Evolutionary conservation across 2,113 vertebrate genomes (phyloP).

Genomic region (Phylloscopus trochiloides): DNA sequence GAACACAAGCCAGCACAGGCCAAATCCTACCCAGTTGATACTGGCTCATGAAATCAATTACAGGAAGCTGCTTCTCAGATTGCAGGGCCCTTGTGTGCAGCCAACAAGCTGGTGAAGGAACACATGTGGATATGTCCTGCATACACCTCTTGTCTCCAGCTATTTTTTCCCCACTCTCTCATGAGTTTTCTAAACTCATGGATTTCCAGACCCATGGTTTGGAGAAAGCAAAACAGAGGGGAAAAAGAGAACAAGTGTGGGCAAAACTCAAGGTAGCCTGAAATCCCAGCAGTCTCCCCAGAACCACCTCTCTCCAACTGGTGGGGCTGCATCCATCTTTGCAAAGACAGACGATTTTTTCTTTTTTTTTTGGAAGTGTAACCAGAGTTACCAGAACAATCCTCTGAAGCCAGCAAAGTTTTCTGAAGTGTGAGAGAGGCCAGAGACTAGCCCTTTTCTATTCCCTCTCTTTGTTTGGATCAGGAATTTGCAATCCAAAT

Average conservation of each 20-base stretch:
- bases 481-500: constrained; percentile 63
- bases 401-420: not conserved
- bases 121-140: not conserved
- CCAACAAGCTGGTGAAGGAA: not conserved
- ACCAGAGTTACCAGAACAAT: not conserved
- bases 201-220: not conserved
- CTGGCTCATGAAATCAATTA: not conserved
- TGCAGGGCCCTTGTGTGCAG: not conserved
- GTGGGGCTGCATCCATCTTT: not conserved
- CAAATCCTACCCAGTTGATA: not conserved
- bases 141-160: rapidly evolving
- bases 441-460: constrained; percentile 22
- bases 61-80: not conserved
- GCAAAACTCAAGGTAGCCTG: not conserved
- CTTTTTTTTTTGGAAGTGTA: not conserved
- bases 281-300: not conserved
- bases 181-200: not conserved
- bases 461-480: constrained; percentile 5
- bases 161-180: not conserved
- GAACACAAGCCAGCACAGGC: constrained; percentile 14
- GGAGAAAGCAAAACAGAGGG: not conserved
- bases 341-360: not conserved
- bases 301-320: not conserved
- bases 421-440: not conserved
- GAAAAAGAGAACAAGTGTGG: not conserved